Percentiles rank a stretch among this genome's conserved stretches.
phyloP scores from a whole-genome alignment of 1,140 invertebrate genomes.

The Macrocentrus cingulum region DNA sequence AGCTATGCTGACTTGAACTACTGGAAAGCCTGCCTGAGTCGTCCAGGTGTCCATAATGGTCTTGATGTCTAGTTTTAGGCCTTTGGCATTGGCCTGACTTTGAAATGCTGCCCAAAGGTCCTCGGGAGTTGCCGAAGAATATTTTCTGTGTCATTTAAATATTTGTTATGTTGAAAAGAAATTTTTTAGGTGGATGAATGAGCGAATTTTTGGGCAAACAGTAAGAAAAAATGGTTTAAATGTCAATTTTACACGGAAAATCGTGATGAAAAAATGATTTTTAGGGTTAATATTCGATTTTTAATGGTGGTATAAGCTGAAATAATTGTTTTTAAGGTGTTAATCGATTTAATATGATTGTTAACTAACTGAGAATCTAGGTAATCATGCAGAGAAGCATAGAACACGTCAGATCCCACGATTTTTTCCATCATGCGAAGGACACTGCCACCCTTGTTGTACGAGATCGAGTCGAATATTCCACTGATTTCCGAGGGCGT shows the following conservation, averaged over 20 bases:
- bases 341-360: too few species aligned
- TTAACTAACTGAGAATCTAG: conserved; percentile 59
- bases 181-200: too few species aligned
- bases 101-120: conserved; percentile 72
- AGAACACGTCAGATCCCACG: conserved; percentile 70
- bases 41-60: conserved; percentile 84
- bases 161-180: too few species aligned
- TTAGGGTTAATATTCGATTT: too few species aligned
- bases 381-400: conserved; percentile 66
- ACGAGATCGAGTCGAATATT: conserved; percentile 85
- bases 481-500: conserved; percentile 76
- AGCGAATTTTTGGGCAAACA: too few species aligned
- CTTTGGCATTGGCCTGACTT: conserved; percentile 44
- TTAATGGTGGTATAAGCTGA: too few species aligned
- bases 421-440: conserved; percentile 81
- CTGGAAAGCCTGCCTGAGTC: conserved; percentile 78
- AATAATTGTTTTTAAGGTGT: too few species aligned
- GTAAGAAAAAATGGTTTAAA: not conserved
- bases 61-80: conserved; percentile 56
- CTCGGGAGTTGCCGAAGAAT: conserved; percentile 68
- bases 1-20: conserved; percentile 65
- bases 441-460: conserved; percentile 80
- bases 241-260: too few species aligned
- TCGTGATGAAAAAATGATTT: too few species aligned
- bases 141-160: too few species aligned